Percentiles rank a stretch among this genome's conserved stretches.
Conservation (phyloP, 2,888 invertebrate genomes). For the Anorthoa munda region DNA sequence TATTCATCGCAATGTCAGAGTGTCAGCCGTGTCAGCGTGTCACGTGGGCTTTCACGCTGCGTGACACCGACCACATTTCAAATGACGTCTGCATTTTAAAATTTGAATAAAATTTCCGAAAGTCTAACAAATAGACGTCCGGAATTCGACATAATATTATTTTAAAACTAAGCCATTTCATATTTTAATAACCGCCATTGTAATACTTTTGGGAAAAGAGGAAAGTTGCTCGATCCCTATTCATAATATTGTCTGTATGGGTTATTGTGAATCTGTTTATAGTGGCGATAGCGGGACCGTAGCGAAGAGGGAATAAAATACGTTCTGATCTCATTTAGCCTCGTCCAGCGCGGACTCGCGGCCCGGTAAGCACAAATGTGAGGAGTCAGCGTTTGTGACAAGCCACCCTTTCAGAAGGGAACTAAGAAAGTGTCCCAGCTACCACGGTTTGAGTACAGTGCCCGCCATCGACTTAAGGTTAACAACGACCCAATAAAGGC, state of each 20-base stretch:
- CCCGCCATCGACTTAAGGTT: slow-evolving; percentile 7
- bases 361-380: background rate
- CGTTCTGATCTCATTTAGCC: slow-evolving; percentile 12
- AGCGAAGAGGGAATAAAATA: background rate
- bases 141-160: background rate
- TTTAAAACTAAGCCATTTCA: background rate
- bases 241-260: background rate
- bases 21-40: slow-evolving; percentile 16
- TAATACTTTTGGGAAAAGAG: too few relatives aligned
- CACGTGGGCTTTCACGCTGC: background rate
- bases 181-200: background rate
- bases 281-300: background rate
- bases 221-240: background rate
- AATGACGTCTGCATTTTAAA: background rate
- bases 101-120: too few relatives aligned
- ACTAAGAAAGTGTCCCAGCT: background rate
- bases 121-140: background rate
- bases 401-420: slow-evolving; percentile 1
- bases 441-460: background rate
- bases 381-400: slow-evolving; percentile 10
- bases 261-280: background rate
- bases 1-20: background rate
- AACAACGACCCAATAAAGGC: slow-evolving; percentile 26
- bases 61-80: background rate
- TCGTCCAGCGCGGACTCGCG: background rate